Evolutionary conservation across 35 echinoderm and acorn worm genomes (phyloP), one percentile per base, ranked within the genome.

Genomic region (Hemicentrotus pulcherrimus): DNA sequence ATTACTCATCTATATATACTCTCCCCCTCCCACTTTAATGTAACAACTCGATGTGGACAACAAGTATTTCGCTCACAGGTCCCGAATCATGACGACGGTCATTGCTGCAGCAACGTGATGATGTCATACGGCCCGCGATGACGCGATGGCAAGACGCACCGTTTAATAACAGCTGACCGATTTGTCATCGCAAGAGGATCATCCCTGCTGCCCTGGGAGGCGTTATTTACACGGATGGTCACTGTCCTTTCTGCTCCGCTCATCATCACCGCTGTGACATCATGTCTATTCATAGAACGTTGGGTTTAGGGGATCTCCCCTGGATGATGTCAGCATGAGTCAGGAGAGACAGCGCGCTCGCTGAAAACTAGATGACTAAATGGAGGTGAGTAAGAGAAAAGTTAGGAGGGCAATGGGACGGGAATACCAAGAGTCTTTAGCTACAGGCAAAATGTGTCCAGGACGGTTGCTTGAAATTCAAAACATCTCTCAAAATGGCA

Each of bases 231-330:
- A 90, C 24, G n/a, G 88, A 16, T 90, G 46, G 92, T 61, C 92
- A 94, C 52, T 94, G 92, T 94, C 92, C 92, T 61, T 94, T 94
- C 48, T 94, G 92, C 52, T 94, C 92, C 5, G 15, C 92, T 94
- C 92, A 32, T 94, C 52, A 32, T 55, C 31, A 32, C 22, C 88
- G 28, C n/a, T 8, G 88, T 90, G 88, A 90, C 88, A 90, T 90
- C 88, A 90, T 47, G 46, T 90, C 88, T 90, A 90, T 90, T 45
- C 45, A 90, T 90, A 47, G 88, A 46, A 41, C 46, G 19, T 30
- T 9, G 31, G 12, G 46, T 41, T 45, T 22, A 12, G 88, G 88
- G 88, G 46, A 47, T 90, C 46, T 47, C 88, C 88, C 88, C 88
- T 90, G 32, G 32, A 90, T 90, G 88, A 90, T 90, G 88, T 90